These are phyloP conservation scores for Desmophyllum pertusum DNA, from an alignment of 92 coral and sea anemone genomes.

Conservation along the genomic window DNA sequence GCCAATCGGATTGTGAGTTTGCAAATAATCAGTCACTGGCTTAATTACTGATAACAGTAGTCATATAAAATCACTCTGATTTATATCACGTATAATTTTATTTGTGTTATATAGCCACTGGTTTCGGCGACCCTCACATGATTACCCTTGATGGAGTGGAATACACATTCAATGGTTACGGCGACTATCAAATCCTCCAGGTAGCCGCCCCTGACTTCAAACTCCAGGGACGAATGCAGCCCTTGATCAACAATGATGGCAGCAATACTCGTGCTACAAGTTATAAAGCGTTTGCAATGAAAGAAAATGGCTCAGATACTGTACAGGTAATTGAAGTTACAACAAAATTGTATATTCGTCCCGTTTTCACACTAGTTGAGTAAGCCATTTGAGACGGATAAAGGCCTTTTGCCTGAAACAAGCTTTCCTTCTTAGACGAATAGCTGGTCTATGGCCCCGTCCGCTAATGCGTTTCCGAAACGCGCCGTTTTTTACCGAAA, in stretches of 20 bases:
- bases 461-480: too few species aligned
- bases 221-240: constrained; percentile 87
- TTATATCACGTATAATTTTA: neutral
- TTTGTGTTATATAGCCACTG: constrained; percentile 57
- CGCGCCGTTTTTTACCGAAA: too few species aligned
- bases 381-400: too few species aligned
- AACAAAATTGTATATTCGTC: too few species aligned
- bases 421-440: too few species aligned
- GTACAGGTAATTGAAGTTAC: constrained; percentile 54
- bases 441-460: too few species aligned
- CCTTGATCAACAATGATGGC: constrained; percentile 42
- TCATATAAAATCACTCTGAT: neutral
- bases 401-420: too few species aligned
- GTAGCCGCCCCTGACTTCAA: constrained; percentile 50
- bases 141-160: constrained; percentile 84
- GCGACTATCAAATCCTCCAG: constrained; percentile 70
- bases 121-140: constrained; percentile 92
- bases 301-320: constrained; percentile 64
- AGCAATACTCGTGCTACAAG: constrained; percentile 58
- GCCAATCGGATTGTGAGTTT: too few species aligned
- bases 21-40: too few species aligned
- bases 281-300: constrained; percentile 71
- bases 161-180: constrained; percentile 86
- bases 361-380: too few species aligned
- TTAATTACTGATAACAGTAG: too few species aligned